Percentiles rank a stretch among this genome's conserved stretches.
Evolutionary conservation across 2,113 vertebrate species (phyloP).

Genomic region (Cacatua alba): DNA sequence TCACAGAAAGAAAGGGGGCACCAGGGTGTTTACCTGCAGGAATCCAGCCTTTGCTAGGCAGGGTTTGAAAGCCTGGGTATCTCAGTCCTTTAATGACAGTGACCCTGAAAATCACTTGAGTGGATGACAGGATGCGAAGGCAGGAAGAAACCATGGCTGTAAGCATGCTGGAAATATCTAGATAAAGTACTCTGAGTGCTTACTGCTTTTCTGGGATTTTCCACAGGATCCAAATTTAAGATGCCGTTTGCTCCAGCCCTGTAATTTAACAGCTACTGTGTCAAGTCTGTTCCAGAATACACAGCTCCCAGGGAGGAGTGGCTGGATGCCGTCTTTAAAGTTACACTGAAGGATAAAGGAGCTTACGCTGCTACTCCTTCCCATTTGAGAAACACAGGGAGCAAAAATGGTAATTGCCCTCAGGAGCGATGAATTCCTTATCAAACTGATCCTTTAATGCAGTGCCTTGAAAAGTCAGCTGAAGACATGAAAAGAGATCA

Average conservation of each 20-base stretch:
- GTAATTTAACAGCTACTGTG: constrained; percentile 56
- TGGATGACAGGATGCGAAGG: background rate
- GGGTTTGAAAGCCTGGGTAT: background rate
- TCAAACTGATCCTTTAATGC: constrained; percentile 41
- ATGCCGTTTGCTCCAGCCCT: constrained; percentile 33
- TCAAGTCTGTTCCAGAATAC: constrained; percentile 44
- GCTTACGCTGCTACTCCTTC: constrained; percentile 15
- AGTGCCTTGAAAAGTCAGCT: constrained; percentile 48
- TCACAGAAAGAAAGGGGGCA: background rate
- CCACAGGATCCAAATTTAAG: constrained; percentile 56
- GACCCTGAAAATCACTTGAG: background rate
- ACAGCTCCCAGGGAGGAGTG: constrained; percentile 16
- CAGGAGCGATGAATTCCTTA: constrained; percentile 37
- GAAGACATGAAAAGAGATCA: constrained; percentile 61
- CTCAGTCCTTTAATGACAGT: background rate
- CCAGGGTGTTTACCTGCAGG: background rate
- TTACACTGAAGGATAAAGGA: constrained; percentile 21
- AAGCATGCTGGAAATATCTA: background rate
- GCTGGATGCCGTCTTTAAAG: constrained; percentile 20
- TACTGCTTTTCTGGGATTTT: constrained; percentile 51
- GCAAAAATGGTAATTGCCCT: constrained; percentile 44
- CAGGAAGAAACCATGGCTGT: background rate
- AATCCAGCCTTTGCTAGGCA: background rate
- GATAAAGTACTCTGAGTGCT: background rate
- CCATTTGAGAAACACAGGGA: constrained; percentile 16